phyloP scores from a whole-genome alignment of 2,888 invertebrate genomes.

The Taenaris catops region DNA sequence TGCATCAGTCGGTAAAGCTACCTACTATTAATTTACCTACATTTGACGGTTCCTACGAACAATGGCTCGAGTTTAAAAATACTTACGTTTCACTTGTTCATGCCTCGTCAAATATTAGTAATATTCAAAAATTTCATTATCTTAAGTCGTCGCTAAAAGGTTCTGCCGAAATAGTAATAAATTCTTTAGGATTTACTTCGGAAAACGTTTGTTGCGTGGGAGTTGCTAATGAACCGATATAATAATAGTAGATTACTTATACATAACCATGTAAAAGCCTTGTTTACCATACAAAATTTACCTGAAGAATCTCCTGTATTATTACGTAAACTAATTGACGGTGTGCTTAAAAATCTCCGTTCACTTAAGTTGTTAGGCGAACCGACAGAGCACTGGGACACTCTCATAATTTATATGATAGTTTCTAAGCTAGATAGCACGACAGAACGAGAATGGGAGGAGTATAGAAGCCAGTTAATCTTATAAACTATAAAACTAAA shows the following conservation, averaged over 20 bases:
- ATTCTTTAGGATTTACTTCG: not conserved
- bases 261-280: slow-evolving; percentile 15
- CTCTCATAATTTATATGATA: slow-evolving; percentile 25
- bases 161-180: not conserved
- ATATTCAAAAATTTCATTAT: slow-evolving; percentile 7
- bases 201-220: not conserved
- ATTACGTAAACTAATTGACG: slow-evolving; percentile 23
- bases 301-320: slow-evolving; percentile 16
- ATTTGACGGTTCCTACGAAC: not conserved
- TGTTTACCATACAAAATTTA: slow-evolving; percentile 17
- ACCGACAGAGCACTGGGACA: slow-evolving; percentile 27
- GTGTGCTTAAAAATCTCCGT: slow-evolving; percentile 19
- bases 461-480: slow-evolving; percentile 12
- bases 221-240: not conserved
- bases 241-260: slow-evolving; percentile 8
- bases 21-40: not conserved
- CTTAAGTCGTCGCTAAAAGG: slow-evolving; percentile 2
- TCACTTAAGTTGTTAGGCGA: slow-evolving; percentile 21
- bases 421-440: slow-evolving; percentile 26
- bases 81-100: not conserved
- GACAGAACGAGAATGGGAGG: slow-evolving; percentile 28
- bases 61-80: slow-evolving; percentile 1
- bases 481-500: not conserved
- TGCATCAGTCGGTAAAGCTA: not conserved
- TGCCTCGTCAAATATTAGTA: not conserved